A percentile compares a stretch with the other conserved stretches of the same genome.
Evolutionary conservation across 2,113 vertebrate species (phyloP).

Genomic region (Microcebus lehilahytsara): DNA sequence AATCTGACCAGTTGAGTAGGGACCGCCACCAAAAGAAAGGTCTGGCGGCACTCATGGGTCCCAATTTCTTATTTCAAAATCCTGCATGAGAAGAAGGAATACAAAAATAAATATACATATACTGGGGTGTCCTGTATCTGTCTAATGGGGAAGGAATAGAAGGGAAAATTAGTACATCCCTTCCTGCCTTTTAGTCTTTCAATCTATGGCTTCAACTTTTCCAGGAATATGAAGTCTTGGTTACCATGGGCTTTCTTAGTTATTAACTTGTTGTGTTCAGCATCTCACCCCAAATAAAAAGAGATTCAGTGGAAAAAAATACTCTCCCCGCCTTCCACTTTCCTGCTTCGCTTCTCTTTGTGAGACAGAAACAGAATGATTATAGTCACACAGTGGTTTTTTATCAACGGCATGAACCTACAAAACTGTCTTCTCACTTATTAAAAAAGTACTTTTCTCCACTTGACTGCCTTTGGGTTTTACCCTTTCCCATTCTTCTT

Average conservation of each 20-base stretch:
- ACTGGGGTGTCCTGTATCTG: not conserved
- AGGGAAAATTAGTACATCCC: not conserved
- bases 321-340: not conserved
- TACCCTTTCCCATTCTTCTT: not conserved
- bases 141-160: not conserved
- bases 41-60: not conserved
- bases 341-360: not conserved
- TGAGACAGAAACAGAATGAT: not conserved
- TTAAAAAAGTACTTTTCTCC: conserved; percentile 7
- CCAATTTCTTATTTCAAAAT: not conserved
- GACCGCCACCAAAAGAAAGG: not conserved
- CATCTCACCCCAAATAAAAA: not conserved
- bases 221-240: not conserved
- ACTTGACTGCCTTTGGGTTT: not conserved
- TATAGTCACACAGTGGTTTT: not conserved
- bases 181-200: not conserved
- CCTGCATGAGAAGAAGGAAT: not conserved
- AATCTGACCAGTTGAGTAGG: not conserved
- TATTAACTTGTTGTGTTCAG: not conserved
- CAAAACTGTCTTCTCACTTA: not conserved
- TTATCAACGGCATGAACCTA: not conserved
- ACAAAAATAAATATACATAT: not conserved
- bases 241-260: not conserved
- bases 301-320: not conserved
- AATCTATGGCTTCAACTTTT: not conserved